Conservation (phyloP, 2,888 invertebrate genomes). For the Nowickia ferox region DNA sequence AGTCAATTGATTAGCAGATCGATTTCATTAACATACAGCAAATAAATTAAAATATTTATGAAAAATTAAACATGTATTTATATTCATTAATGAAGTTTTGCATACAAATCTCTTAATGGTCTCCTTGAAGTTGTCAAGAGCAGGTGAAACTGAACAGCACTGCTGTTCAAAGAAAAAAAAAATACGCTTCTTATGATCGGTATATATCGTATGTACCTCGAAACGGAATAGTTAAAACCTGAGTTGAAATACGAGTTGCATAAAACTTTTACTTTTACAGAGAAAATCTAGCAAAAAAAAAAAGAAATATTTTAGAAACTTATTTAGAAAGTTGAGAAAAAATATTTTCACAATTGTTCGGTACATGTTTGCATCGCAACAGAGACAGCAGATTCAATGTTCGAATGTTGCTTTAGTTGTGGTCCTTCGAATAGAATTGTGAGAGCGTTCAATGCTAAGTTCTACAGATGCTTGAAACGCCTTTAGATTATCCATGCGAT, state of each 20-base stretch:
- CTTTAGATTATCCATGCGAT: too few relatives aligned
- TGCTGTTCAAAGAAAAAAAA: too few relatives aligned
- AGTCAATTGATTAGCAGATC: conserved; percentile 18
- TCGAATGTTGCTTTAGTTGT: too few relatives aligned
- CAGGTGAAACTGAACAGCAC: conserved; percentile 23
- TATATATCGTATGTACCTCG: neutral
- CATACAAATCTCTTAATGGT: conserved; percentile 26
- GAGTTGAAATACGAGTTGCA: neutral
- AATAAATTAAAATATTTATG: conserved; percentile 15
- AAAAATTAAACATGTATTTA: conserved; percentile 20
- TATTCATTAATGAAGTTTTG: conserved; percentile 29
- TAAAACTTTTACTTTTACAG: neutral
- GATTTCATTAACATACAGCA: conserved; percentile 34
- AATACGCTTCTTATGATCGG: too few relatives aligned
- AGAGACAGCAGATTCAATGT: too few relatives aligned
- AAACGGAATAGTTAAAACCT: neutral
- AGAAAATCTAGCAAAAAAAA: neutral
- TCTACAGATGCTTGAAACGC: too few relatives aligned
- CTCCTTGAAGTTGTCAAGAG: conserved; percentile 19
- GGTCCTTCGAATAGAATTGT: too few relatives aligned
- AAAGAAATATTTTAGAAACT: conserved; percentile 32
- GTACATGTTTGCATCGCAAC: too few relatives aligned
- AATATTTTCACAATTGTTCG: too few relatives aligned
- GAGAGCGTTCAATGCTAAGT: too few relatives aligned
- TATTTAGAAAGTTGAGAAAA: too few relatives aligned